These are phyloP conservation scores for Alsophila aescularia DNA, from an alignment of 2,888 invertebrate species.

Conservation along the genomic window DNA sequence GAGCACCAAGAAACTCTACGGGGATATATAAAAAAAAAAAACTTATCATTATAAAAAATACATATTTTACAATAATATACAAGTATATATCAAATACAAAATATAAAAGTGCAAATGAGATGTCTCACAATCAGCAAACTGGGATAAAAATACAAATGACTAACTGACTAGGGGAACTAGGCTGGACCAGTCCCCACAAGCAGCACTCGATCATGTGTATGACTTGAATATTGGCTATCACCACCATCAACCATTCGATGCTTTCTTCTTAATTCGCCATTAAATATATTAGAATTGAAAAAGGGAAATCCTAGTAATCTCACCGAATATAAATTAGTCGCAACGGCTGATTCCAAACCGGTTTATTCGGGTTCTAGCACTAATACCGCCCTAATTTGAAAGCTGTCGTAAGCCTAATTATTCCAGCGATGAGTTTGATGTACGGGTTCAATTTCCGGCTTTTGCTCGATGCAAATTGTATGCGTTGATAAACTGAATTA, in stretches of 20 bases:
- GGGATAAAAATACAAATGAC: too few species aligned
- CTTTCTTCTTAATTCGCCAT: slow-evolving; percentile 53
- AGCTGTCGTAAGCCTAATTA: slow-evolving; percentile 2
- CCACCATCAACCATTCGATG: slow-evolving; percentile 24
- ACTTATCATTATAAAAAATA: too few species aligned
- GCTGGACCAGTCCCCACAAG: too few species aligned
- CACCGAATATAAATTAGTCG: slow-evolving; percentile 66
- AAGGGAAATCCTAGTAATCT: slow-evolving; percentile 60
- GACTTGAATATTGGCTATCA: not conserved
- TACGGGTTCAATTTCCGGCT: not conserved
- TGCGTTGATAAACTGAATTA: not conserved
- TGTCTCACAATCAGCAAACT: too few species aligned
- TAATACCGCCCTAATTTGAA: slow-evolving; percentile 6
- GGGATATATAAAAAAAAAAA: too few species aligned
- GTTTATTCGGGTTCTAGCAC: slow-evolving; percentile 13
- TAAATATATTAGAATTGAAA: slow-evolving; percentile 62
- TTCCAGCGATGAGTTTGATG: not conserved
- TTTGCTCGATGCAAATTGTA: not conserved
- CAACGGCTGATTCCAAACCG: slow-evolving; percentile 38
- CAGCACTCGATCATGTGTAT: too few species aligned
- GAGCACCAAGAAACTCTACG: too few species aligned
- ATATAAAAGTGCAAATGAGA: too few species aligned
- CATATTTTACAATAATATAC: too few species aligned
- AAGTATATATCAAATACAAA: too few species aligned
- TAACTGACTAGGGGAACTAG: too few species aligned